A percentile compares a stretch with the other conserved stretches of the same genome.
Evolutionary conservation across 1,140 invertebrate species (phyloP).

Genomic region (Tetranychus cinnabarinus): DNA sequence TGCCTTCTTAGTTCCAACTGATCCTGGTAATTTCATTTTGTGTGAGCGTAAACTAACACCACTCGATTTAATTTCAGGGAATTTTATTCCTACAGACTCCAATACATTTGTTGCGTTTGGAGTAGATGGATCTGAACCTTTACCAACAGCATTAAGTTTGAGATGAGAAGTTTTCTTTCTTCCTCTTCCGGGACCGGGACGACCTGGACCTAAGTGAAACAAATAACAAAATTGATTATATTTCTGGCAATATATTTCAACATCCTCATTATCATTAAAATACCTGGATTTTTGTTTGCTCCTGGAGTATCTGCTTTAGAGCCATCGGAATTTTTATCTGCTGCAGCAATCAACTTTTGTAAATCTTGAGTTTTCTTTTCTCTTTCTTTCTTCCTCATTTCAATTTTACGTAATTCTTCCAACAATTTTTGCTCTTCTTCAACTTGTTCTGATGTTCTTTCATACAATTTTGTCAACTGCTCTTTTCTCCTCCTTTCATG

Average conservation of each 20-base stretch:
- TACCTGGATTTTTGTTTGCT: background rate
- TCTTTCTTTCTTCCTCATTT: constrained; percentile 84
- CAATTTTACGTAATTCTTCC: constrained; percentile 79
- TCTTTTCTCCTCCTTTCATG: constrained; percentile 82
- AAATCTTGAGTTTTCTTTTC: constrained; percentile 94
- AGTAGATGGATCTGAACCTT: background rate
- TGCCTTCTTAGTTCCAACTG: constrained; percentile 80
- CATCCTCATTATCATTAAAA: background rate
- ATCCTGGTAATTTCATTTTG: constrained; percentile 73
- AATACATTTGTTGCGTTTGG: constrained; percentile 19
- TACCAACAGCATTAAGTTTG: background rate
- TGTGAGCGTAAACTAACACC: constrained; percentile 73
- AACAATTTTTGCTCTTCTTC: constrained; percentile 87
- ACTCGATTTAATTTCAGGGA: constrained; percentile 72
- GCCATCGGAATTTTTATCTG: constrained; percentile 37
- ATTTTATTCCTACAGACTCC: constrained; percentile 80
- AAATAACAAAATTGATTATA: too few species aligned
- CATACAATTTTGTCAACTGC: constrained; percentile 74
- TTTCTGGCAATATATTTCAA: too few species aligned
- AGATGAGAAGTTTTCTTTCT: constrained; percentile 6
- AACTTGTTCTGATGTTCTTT: constrained; percentile 73
- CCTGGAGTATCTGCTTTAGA: constrained; percentile 24
- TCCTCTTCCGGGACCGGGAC: background rate
- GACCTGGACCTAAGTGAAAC: background rate
- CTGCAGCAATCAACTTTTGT: constrained; percentile 84